Conservation (phyloP, 2,797 vertebrate genomes). For the Threskiornis aethiopicus region DNA sequence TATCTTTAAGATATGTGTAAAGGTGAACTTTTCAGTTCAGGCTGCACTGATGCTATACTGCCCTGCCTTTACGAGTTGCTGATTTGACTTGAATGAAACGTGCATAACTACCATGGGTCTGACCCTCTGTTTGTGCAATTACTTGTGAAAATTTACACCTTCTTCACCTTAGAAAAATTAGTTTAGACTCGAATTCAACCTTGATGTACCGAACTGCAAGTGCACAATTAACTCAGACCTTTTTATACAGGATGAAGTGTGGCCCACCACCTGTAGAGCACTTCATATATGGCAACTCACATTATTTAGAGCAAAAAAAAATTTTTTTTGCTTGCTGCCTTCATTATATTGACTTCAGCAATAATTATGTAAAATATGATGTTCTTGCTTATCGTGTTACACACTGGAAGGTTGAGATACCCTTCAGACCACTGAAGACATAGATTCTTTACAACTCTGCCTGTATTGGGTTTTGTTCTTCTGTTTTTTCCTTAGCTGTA, state of each 20-base stretch:
- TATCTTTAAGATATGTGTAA: neutral
- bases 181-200: neutral
- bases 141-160: neutral
- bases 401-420: neutral
- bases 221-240: neutral
- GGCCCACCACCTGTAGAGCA: neutral
- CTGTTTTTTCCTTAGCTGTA: neutral
- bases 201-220: neutral
- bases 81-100: neutral
- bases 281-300: neutral
- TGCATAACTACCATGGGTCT: neutral
- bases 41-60: neutral
- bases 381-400: neutral
- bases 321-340: neutral
- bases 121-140: neutral
- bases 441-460: neutral
- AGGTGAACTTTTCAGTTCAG: neutral
- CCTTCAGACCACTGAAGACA: neutral
- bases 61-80: neutral
- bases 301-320: neutral
- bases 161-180: neutral
- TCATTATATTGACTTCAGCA: neutral
- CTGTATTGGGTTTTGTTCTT: neutral
- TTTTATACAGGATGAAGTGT: neutral
- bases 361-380: neutral